A percentile compares a stretch with the other conserved stretches of the same genome.
These are phyloP conservation scores for Linnaemya vulpina DNA, from an alignment of 2,888 invertebrate genomes.

Conservation along the genomic window DNA sequence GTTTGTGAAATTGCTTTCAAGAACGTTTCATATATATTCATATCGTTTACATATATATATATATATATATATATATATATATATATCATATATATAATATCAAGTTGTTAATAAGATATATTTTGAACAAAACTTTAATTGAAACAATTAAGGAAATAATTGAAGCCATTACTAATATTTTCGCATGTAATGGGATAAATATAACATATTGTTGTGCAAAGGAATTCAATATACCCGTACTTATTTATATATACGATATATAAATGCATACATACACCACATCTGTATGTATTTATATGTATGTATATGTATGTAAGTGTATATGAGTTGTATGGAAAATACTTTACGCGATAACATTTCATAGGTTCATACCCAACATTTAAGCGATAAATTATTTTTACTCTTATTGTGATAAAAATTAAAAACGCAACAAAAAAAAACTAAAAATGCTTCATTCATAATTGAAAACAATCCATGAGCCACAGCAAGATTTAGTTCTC, in stretches of 20 bases:
- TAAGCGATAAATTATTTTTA: slow-evolving; percentile 51
- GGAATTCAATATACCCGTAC: not conserved
- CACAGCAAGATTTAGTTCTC: slow-evolving; percentile 53
- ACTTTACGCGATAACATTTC: not conserved
- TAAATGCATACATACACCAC: not conserved
- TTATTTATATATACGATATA: too few species aligned
- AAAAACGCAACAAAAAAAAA: not conserved
- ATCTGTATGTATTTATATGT: not conserved
- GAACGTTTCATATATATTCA: too few species aligned
- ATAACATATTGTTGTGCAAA: not conserved
- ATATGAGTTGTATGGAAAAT: not conserved
- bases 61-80: too few species aligned
- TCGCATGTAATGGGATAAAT: too few species aligned
- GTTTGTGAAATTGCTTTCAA: too few species aligned
- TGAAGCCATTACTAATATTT: too few species aligned
- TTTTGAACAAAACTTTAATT: too few species aligned
- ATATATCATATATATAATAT: too few species aligned
- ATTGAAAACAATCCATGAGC: slow-evolving; percentile 30
- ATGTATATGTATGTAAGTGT: too few species aligned
- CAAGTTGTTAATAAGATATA: too few species aligned
- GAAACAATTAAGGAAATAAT: too few species aligned
- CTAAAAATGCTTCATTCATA: slow-evolving; percentile 37
- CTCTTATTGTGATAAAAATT: slow-evolving; percentile 62
- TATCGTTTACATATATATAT: too few species aligned
- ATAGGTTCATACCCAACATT: slow-evolving; percentile 24